phyloP scores from a whole-genome alignment of 2,113 vertebrate genomes.

The Nothocercus nigrocapillus region DNA sequence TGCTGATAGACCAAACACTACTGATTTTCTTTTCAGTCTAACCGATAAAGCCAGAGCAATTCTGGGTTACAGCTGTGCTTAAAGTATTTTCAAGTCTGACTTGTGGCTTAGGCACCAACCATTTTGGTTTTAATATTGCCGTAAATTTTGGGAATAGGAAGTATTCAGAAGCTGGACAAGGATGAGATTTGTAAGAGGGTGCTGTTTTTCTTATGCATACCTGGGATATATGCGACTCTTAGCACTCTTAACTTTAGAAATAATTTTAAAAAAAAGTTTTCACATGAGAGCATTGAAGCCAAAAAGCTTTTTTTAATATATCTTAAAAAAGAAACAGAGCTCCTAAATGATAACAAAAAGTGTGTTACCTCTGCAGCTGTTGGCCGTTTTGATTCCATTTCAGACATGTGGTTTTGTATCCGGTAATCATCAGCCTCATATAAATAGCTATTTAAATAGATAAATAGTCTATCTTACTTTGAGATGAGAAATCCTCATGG shows the following conservation, averaged over 20 bases:
- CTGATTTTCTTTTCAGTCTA: background rate
- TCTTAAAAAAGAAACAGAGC: conserved; percentile 4
- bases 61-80: background rate
- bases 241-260: background rate
- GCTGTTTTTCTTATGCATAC: background rate
- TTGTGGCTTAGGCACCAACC: background rate
- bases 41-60: background rate
- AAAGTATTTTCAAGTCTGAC: background rate
- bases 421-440: background rate
- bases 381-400: background rate
- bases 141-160: background rate
- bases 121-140: background rate
- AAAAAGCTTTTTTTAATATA: background rate
- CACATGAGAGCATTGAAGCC: background rate
- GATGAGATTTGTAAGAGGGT: background rate
- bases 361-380: background rate
- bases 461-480: background rate
- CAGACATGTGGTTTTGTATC: background rate
- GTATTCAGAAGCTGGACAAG: conserved; percentile 8
- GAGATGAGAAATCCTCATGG: background rate
- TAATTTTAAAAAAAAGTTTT: background rate
- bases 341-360: background rate
- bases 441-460: background rate
- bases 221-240: background rate
- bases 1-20: background rate